Base-by-base conservation (phyloP, 2,113 vertebrate species). In the Microcebus jonahi region DNA sequence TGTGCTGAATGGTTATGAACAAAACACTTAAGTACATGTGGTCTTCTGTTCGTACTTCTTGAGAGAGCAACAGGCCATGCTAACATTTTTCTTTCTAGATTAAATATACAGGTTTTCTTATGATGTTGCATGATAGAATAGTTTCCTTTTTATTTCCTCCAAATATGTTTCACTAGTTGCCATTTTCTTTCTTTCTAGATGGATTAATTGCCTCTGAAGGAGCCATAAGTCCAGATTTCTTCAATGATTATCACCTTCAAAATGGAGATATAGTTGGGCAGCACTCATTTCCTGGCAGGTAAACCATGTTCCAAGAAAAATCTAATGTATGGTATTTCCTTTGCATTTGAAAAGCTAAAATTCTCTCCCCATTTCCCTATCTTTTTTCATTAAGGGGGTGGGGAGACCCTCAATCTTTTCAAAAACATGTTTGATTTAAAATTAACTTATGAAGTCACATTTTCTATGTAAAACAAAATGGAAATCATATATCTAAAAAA, bases 191-290 rank as follows among this genome's bases (percentile, higher is more conserved):
- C 89, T 95, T 84, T 96, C 3, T 91, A 99, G 99, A 99, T 98
- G 99, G 99, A 87, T 98, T 99, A 57, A 99, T 99, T 90, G 98
- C 99, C 94, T 98, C 99, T 0, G 99, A 99, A 86, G 99, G 99
- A 90, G 99, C 98, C 0, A 98, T 99, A 97, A 99, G 99, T 97
- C 99, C 99, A 0, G 99, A 99, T 95, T 99, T 99, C 98, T 99
- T 99, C 91, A 98, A 97, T 68, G 99, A 99, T 95, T 99, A 99
- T 88, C 99, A 99, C 63, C 98, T 99, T 87, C 99, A 99, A 65
- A 99, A 99, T 65, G 99, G 99, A 98, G 99, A 99, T 94, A 97
- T 99, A 21, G 97, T 98, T 39, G 98, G 98, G 61, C 98, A 97
- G 81, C 99, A 99, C 92, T 97, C 98, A 75, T 99, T 98, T 98